These are phyloP conservation scores for Hyperopisus bebe DNA, from an alignment of 2,113 vertebrate genomes.

Conservation along the genomic window DNA sequence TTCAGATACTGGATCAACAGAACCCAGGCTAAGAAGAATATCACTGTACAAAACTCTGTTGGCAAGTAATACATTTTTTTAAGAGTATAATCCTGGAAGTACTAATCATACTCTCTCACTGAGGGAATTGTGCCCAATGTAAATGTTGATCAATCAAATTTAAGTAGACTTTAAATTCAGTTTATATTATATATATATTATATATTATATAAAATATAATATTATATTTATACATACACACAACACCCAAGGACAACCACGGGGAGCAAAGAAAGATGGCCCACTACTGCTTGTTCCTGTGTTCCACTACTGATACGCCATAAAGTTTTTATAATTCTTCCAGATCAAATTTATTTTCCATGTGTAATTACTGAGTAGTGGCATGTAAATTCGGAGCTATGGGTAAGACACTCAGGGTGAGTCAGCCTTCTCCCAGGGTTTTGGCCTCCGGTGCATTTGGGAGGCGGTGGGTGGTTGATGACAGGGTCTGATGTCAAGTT, in stretches of 20 bases:
- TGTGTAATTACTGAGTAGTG: background rate
- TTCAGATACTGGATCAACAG: no score
- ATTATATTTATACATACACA: background rate
- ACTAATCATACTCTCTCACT: background rate
- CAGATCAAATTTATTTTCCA: background rate
- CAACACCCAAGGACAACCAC: background rate
- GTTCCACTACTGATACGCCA: background rate
- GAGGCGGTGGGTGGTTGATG: constrained; percentile 55
- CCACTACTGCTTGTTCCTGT: background rate
- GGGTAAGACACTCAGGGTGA: background rate
- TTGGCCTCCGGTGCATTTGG: constrained; percentile 51
- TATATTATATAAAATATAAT: no score
- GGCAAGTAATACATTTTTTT: no score
- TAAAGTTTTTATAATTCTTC: background rate
- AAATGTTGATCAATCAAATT: background rate
- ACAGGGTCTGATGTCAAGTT: constrained; percentile 51
- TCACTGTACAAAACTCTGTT: no score
- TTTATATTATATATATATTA: background rate
- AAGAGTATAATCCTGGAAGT: no score
- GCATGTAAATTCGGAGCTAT: background rate
- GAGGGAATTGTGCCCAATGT: background rate
- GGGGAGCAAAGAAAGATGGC: background rate
- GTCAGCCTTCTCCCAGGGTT: constrained; percentile 58
- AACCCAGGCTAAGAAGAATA: no score
- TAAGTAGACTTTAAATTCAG: background rate